Evolutionary conservation across 2,888 invertebrate species (phyloP), one percentile per base, ranked within the genome.

Genomic region (Pseudoips prasinana): DNA sequence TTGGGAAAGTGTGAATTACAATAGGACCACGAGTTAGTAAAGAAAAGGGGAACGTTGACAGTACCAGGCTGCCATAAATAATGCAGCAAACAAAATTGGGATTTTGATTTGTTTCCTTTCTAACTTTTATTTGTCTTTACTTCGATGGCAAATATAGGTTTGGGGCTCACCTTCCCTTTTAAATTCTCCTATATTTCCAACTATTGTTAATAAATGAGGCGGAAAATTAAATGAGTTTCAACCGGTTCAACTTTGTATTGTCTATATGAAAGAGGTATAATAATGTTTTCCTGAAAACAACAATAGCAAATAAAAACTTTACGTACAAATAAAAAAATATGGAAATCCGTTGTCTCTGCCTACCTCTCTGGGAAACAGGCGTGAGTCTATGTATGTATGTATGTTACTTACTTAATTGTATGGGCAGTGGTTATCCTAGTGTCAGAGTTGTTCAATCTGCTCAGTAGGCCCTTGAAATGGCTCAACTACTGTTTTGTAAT

Each of bases 71-170:
- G 82, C 14, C 14, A 88, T 88, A 88, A 87, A 88, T 88, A 87
- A 88, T 86, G 83, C 86, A 87, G 66, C 73, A 71, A 70, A 55
- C 70, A 71, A 81, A 84, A 88, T 88, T 85, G 87, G 75, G 76
- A 81, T 86, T 86, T 83, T 86, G 87, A 87, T 88, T 88, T 88
- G 83, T 88, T 87, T 86, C 78, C 83, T 79, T 76, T 51, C 57
- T 81, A 88, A 88, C 73, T 87, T 88, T 84, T 82, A 81, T 84
- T 82, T 83, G 76, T 78, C 72, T 80, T 77, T 50, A 60, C 46
- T 35, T 58, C 55, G 64, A 75, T 72, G 55, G 56, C 73, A 59
- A 56, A 73, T 71, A 79, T 79, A 71, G 65, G 69, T 57, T 63
- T 26, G 39, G 52, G 57, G 23, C 33, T 49, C 48, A 54, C 48